These are phyloP conservation scores for Pararge aegeria DNA, from an alignment of 1,140 invertebrate genomes.

Conservation along the genomic window DNA sequence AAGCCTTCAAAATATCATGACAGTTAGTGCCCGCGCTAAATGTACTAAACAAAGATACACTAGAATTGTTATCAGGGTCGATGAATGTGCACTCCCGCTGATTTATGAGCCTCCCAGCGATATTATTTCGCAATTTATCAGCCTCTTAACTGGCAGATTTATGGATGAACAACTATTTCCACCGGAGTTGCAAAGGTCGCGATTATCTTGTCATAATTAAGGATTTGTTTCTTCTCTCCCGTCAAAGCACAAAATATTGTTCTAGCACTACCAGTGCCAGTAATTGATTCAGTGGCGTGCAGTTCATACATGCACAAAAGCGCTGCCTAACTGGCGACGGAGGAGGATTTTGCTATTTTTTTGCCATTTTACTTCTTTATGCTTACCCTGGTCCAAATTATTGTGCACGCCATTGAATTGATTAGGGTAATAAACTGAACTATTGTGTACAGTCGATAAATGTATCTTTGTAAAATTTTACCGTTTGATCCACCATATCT, in stretches of 20 bases:
- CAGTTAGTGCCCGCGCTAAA: background rate
- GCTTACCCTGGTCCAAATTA: no score
- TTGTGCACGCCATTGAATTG: no score
- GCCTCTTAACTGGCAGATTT: conserved; percentile 32
- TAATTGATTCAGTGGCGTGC: no score
- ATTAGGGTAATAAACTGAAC: no score
- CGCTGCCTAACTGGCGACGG: no score
- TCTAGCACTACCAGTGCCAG: background rate
- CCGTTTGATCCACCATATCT: no score
- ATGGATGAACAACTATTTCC: conserved; percentile 22
- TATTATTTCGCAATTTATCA: conserved; percentile 28
- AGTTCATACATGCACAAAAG: no score
- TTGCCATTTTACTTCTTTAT: no score
- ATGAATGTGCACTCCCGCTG: conserved; percentile 46
- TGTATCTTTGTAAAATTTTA: no score
- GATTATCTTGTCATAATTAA: conserved; percentile 20
- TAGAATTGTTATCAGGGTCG: conserved; percentile 26
- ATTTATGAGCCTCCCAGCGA: conserved; percentile 35
- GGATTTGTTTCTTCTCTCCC: conserved; percentile 5
- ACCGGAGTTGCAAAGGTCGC: conserved; percentile 28
- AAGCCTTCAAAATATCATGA: no score
- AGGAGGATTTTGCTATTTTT: no score
- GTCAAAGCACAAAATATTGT: background rate
- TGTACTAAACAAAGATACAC: conserved; percentile 25
- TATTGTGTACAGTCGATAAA: no score